These are phyloP conservation scores for Osmerus mordax DNA, from an alignment of 2,113 vertebrate species.

Conservation along the genomic window DNA sequence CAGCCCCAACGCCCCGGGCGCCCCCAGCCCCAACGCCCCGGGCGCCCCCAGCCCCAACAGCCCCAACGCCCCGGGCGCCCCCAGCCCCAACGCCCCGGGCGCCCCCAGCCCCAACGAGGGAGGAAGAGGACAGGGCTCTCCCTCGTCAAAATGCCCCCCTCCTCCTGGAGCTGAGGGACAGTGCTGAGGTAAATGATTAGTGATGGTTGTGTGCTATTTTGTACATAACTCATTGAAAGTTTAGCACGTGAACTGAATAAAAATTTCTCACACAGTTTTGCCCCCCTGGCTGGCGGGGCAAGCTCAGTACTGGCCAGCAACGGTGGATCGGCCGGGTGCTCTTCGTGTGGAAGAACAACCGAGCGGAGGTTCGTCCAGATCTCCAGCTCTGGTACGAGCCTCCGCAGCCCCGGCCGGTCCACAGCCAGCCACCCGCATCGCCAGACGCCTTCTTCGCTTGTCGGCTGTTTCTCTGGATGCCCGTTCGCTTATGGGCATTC, in stretches of 20 bases:
- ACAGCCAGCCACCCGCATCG: not conserved
- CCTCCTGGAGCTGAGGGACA: not conserved
- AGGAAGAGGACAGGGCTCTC: no score
- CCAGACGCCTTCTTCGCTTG: no score
- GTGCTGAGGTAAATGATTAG: not conserved
- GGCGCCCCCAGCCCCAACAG: no score
- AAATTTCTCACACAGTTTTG: not conserved
- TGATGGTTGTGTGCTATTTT: no score
- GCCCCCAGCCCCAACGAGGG: not conserved
- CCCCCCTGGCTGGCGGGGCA: no score
- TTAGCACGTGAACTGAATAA: not conserved
- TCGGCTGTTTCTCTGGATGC: slow-evolving; percentile 1
- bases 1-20: not conserved
- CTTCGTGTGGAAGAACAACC: not conserved
- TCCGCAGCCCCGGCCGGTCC: slow-evolving; percentile 1
- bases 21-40: not conserved
- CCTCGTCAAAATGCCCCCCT: no score
- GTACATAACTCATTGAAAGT: not conserved
- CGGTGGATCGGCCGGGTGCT: slow-evolving; percentile 9
- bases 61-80: not conserved
- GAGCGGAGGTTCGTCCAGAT: not conserved
- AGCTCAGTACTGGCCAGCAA: not conserved
- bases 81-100: no score
- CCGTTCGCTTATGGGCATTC: not conserved
- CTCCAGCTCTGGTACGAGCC: slow-evolving; percentile 14